Conservation (phyloP, 2,113 vertebrate genomes). For the Pedetes capensis region DNA sequence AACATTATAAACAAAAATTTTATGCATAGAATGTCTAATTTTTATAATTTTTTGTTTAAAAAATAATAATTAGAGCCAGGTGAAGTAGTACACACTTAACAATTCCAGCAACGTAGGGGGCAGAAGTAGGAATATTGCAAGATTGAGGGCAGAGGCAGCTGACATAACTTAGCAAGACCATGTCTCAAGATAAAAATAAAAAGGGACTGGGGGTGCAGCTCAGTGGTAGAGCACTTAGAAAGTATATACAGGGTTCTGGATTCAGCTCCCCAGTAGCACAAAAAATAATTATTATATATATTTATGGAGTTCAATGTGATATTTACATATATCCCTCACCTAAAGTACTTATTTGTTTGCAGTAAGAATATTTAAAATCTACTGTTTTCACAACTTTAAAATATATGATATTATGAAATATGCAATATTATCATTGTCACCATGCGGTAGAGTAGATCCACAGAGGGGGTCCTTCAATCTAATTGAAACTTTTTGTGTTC, state of each 20-base stretch:
- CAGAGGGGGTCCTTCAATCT: not conserved
- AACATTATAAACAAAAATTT: not conserved
- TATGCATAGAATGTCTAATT: not conserved
- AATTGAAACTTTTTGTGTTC: not conserved
- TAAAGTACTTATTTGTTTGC: not conserved
- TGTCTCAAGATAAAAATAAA: no score
- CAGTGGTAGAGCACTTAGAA: no score
- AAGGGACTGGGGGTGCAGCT: no score
- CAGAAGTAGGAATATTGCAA: no score
- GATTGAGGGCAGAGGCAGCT: no score
- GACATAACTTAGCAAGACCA: no score
- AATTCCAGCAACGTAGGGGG: no score
- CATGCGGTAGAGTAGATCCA: not conserved
- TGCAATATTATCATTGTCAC: not conserved
- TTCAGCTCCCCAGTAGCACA: no score
- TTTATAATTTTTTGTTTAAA: not conserved
- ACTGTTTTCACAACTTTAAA: not conserved
- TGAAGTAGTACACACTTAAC: no score
- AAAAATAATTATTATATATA: not conserved
- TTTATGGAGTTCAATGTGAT: not conserved
- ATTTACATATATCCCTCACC: not conserved
- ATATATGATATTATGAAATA: not conserved
- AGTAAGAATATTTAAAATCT: not conserved
- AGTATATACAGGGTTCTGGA: no score
- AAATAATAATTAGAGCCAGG: no score